phyloP scores from a whole-genome alignment of 2,797 vertebrate genomes.

The Intellagama lesueurii region DNA sequence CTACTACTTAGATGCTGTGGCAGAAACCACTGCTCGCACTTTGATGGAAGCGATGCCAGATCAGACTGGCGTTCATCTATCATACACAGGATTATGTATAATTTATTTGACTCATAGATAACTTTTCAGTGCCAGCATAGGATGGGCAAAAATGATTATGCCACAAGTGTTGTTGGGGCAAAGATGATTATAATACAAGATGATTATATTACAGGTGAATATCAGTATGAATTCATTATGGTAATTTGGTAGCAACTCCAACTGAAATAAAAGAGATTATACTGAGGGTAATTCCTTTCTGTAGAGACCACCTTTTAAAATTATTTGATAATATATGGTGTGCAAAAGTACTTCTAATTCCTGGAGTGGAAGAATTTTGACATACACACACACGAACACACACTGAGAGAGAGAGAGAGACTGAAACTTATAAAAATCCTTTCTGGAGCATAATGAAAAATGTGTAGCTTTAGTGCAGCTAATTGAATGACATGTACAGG shows the following conservation, averaged over 20 bases:
- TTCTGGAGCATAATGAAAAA: slow-evolving; percentile 32
- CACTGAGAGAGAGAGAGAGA: background rate
- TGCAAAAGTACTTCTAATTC: slow-evolving; percentile 41
- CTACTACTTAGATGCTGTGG: background rate
- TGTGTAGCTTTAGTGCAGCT: slow-evolving; percentile 26
- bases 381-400: background rate
- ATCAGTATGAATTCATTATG: background rate
- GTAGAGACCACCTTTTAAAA: background rate
- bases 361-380: background rate
- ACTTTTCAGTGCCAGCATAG: background rate
- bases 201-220: background rate
- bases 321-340: slow-evolving; percentile 11
- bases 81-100: background rate
- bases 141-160: background rate
- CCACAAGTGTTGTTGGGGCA: background rate
- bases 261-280: background rate
- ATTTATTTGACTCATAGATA: background rate
- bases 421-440: slow-evolving; percentile 19
- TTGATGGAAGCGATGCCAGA: background rate
- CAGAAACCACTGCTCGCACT: background rate
- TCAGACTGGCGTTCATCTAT: background rate
- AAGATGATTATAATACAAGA: background rate
- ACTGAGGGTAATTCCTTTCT: slow-evolving; percentile 2
- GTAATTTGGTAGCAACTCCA: background rate
- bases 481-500: slow-evolving; percentile 39